These are phyloP conservation scores for Albula glossodonta DNA, from an alignment of 2,113 vertebrate genomes.

Conservation along the genomic window DNA sequence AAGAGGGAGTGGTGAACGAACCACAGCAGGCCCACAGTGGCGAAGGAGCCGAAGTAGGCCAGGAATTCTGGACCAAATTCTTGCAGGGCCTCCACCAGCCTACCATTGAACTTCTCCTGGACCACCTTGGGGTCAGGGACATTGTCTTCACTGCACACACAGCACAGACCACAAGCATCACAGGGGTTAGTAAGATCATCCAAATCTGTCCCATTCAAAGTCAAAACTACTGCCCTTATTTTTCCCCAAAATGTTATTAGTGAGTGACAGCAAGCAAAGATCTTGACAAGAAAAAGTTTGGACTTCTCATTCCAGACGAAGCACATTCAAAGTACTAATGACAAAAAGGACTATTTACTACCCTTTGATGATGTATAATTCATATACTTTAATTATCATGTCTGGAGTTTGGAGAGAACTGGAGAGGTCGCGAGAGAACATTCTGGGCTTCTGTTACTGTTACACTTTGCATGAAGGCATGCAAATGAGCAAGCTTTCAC, in stretches of 20 bases:
- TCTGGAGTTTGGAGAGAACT: too few species aligned
- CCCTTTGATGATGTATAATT: too few species aligned
- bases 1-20: constrained; percentile 95
- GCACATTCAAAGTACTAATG: not conserved
- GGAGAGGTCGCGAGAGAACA: too few species aligned
- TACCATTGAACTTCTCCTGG: constrained; percentile 69
- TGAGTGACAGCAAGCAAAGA: not conserved
- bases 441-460: too few species aligned
- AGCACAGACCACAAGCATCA: not conserved
- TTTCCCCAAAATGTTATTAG: too few species aligned
- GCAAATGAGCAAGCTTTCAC: too few species aligned
- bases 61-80: constrained; percentile 82
- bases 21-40: constrained; percentile 92
- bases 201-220: not conserved
- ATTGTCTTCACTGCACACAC: constrained; percentile 80
- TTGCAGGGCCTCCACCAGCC: constrained; percentile 77
- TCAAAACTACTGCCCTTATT: not conserved
- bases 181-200: not conserved
- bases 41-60: constrained; percentile 92
- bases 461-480: too few species aligned
- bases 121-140: constrained; percentile 78
- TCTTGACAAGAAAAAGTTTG: not conserved
- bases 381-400: too few species aligned
- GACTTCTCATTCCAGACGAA: not conserved
- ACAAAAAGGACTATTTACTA: not conserved